A percentile compares a stretch with the other conserved stretches of the same genome.
Evolutionary conservation across 2,888 invertebrate species (phyloP).

Genomic region (Stenurella melanura): DNA sequence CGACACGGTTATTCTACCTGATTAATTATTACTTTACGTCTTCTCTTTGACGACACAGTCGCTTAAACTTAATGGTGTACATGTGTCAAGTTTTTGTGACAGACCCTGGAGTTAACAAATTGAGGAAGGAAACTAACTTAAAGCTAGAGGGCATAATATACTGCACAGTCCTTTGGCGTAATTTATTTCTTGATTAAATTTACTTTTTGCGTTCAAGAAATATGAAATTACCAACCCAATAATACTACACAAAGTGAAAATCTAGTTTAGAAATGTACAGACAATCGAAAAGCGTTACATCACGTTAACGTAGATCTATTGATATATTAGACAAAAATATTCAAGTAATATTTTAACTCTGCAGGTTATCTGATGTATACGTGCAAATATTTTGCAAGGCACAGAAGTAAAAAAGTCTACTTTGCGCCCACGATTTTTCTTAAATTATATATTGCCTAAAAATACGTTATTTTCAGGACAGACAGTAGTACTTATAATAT

Average conservation of each 20-base stretch:
- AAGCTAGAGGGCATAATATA: constrained; percentile 47
- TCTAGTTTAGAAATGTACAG: neutral
- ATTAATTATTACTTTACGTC: constrained; percentile 62
- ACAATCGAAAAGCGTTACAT: no score
- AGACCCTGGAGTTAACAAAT: constrained; percentile 54
- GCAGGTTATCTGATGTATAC: no score
- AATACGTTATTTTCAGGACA: no score
- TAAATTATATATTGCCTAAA: no score
- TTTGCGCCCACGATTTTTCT: no score
- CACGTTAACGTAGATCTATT: no score
- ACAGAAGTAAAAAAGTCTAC: no score
- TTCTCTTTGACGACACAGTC: constrained; percentile 59
- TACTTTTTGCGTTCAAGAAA: constrained; percentile 28
- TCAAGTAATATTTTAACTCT: no score
- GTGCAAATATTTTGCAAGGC: no score
- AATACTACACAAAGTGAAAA: neutral
- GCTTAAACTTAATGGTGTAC: constrained; percentile 55
- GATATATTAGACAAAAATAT: no score
- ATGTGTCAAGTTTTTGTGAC: constrained; percentile 58
- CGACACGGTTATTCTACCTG: constrained; percentile 57
- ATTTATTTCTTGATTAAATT: constrained; percentile 52
- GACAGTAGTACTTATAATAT: no score
- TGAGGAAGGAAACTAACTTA: constrained; percentile 52
- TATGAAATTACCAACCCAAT: neutral
- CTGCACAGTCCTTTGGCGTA: constrained; percentile 44